A percentile compares a stretch with the other conserved stretches of the same genome.
phyloP scores from a whole-genome alignment of 37 sponge, comb jelly and placozoan species.

The Aphrocallistes beatrix region DNA sequence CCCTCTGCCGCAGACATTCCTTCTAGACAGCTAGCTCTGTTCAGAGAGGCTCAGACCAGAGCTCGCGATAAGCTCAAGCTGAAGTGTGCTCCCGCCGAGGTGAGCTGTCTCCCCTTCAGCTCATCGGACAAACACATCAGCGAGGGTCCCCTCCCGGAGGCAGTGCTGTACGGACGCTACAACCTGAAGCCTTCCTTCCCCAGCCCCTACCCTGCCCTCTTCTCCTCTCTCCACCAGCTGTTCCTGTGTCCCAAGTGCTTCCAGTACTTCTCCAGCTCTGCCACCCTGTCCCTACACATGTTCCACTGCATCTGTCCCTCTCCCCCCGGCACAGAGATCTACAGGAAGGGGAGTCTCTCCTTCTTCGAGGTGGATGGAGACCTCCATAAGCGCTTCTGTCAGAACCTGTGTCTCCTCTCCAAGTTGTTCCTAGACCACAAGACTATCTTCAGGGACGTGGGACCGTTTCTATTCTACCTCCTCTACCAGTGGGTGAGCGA shows the following conservation, averaged over 20 bases:
- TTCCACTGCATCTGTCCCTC: constrained; percentile 43
- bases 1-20: constrained; percentile 29
- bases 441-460: constrained; percentile 89
- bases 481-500: constrained; percentile 48
- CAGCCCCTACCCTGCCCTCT: constrained; percentile 66
- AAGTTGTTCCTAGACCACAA: constrained; percentile 97
- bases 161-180: constrained; percentile 35
- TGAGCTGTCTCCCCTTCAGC: constrained; percentile 5
- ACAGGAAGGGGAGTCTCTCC: constrained; percentile 55
- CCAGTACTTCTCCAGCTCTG: constrained; percentile 54
- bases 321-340: constrained; percentile 93
- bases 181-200: constrained; percentile 61
- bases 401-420: constrained; percentile 87
- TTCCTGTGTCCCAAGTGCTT: constrained; percentile 40
- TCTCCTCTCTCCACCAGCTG: constrained; percentile 41
- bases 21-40: constrained; percentile 36
- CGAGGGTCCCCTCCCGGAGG: background rate
- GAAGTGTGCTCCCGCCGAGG: background rate
- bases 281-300: constrained; percentile 30
- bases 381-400: constrained; percentile 77
- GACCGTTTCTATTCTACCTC: constrained; percentile 90
- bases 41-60: constrained; percentile 49
- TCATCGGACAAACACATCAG: background rate
- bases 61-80: constrained; percentile 31
- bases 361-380: constrained; percentile 96